Conservation (phyloP, 2,113 vertebrate genomes). For the Phalacrocorax aristotelis region DNA sequence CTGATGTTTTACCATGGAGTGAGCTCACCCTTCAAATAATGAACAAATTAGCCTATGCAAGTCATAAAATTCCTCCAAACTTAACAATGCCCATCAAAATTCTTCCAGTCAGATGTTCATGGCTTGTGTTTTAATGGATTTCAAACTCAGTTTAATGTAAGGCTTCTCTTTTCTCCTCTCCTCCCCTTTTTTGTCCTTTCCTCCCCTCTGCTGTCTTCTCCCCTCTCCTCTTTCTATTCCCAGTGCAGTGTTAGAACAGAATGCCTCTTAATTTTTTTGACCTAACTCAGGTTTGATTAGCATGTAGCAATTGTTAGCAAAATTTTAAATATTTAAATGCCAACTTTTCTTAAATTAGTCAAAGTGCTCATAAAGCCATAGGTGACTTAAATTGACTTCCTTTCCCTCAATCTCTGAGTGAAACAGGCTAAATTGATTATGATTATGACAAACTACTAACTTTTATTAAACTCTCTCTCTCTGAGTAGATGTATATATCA, state of each 20-base stretch:
- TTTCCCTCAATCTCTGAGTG: background rate
- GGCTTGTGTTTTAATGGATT: constrained; percentile 4
- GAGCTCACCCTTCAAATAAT: background rate
- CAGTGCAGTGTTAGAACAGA: background rate
- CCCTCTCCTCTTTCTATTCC: background rate
- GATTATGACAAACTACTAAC: background rate
- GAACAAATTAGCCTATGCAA: background rate
- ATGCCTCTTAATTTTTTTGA: background rate
- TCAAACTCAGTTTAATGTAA: constrained; percentile 29
- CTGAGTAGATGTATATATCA: background rate
- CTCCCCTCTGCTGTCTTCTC: too few species aligned
- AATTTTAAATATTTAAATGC: background rate
- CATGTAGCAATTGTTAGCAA: background rate
- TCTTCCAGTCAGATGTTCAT: constrained; percentile 16
- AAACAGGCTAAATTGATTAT: background rate
- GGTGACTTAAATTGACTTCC: background rate
- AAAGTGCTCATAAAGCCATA: background rate
- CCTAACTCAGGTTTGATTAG: background rate
- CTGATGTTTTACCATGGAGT: background rate
- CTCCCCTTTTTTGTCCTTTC: background rate
- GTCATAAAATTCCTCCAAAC: background rate
- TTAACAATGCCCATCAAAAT: constrained; percentile 5
- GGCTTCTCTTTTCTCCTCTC: background rate
- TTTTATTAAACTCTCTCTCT: background rate
- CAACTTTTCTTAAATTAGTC: background rate